Evolutionary conservation across 2,797 vertebrate species (phyloP), one percentile per base, ranked within the genome.

Genomic region (Carcharodon carcharias): DNA sequence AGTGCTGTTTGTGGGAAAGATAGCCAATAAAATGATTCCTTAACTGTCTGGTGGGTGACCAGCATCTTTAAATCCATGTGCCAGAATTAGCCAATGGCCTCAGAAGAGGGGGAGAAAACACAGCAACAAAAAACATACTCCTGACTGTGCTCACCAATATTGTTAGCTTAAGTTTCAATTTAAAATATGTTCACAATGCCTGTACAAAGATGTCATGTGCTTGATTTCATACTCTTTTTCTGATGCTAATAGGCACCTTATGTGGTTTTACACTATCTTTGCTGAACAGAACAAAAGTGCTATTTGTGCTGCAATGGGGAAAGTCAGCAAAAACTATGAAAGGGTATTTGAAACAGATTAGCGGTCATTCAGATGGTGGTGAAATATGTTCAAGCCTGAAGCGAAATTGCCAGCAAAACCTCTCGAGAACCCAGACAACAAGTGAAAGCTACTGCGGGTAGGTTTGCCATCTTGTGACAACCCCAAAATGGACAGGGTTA

Each of bases 371-470:
- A 45, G 82, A 21, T 50, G 56, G 56, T 31, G 0, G 88, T n/a
- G 88, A 31, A 61, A 61, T 91, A 61, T n/a, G 56, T 61, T 91
- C 88, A 61, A n/a, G 88, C 88, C 56, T 91, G 58, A 91, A 91
- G 12, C 31, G 1, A 91, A 89, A 58, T 58, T 56, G 50, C 87
- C 87, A 56, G 50, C 23, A 88, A 88, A 88, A 88, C 85, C 54
- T 89, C 28, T 61, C 56, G 5, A 91, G 12, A 91, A 91, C 31
- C 31, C 31, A 61, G 58, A 91, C 88, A 63, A 91, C 56, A 91
- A 91, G 4, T 11, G 56, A 91, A 91, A 91, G 56, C 28, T 35
- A 31, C 31, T 91, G 40, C 28, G 35, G 56, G 56, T 63, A 91
- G 14, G 88, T 91, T 61, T 91, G 56, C 31, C 56, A 58, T 61